These are phyloP conservation scores for Stenoptilia bipunctidactyla DNA, from an alignment of 2,888 invertebrate species.

Conservation along the genomic window DNA sequence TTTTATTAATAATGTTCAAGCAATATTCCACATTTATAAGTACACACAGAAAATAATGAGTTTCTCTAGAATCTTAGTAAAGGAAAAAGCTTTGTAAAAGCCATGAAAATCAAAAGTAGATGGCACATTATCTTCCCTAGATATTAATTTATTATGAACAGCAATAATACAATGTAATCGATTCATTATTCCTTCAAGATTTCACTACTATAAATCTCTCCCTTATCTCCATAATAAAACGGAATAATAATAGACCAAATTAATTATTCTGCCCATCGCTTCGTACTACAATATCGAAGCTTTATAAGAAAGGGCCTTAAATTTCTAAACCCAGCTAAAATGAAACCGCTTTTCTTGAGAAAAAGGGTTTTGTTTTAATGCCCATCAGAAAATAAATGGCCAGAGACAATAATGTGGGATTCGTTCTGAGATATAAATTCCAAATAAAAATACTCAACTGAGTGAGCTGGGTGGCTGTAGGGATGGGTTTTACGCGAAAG, in stretches of 20 bases:
- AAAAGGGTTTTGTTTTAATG: slow-evolving; percentile 70
- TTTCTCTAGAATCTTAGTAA: too few species aligned
- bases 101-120: too few species aligned
- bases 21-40: too few species aligned
- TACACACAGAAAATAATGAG: too few species aligned
- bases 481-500: too few species aligned
- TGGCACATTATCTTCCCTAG: too few species aligned
- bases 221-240: slow-evolving; percentile 48
- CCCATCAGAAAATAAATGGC: slow-evolving; percentile 68
- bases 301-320: slow-evolving; percentile 52
- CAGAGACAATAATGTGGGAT: slow-evolving; percentile 69
- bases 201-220: background rate
- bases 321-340: slow-evolving; percentile 69
- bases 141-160: too few species aligned
- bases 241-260: slow-evolving; percentile 61
- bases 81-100: too few species aligned
- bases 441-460: slow-evolving; percentile 58
- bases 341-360: slow-evolving; percentile 58
- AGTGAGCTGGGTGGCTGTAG: background rate
- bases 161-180: background rate
- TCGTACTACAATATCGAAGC: slow-evolving; percentile 40
- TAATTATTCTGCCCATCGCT: slow-evolving; percentile 54
- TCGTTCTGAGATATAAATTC: slow-evolving; percentile 64
- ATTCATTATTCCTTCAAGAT: background rate
- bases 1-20: too few species aligned